Evolutionary conservation across 2,797 vertebrate genomes (phyloP), one percentile per base, ranked within the genome.

Genomic region (Sebastiscus albofasciatus): DNA sequence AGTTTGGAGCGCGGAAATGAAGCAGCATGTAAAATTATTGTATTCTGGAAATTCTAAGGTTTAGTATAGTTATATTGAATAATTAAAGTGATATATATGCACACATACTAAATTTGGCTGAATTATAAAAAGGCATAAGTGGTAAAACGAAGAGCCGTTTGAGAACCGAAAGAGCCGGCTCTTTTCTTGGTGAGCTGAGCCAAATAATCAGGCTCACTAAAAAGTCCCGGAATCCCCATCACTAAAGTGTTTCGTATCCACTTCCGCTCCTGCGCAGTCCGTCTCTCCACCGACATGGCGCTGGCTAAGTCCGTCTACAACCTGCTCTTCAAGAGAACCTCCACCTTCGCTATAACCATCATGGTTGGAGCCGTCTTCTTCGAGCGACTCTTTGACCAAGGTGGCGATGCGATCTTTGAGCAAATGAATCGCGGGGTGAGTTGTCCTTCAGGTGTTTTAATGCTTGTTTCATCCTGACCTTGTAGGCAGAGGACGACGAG

Each of bases 351-450:
- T 0, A 75, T 99, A 31, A 95, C 96, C 83, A 89, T 99, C 60
- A 93, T 96, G 36, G 90, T 98, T 81, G 96, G 97, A 52, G 97
- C 96, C 0, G 83, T 99, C 5, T 16, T 99, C 14, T 99, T 99
- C 80, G 98, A 99, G 84, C 94, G 98, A 16, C 36, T 93, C 5
- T 99, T 99, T 79, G 97, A 99, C 87, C 97, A 99, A 81, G 97
- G 94, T 2, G 97, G 96, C 0, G 96, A 99, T 24, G 93, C 94
- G 0, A 33, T 99, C 42, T 99, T 97, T 77, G 97, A 98, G 2
- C 90, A 91, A 12, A 78, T 99, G 59, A 99, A 99, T 84, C 89
- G 95, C 1, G 98, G 97, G 96, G 98, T 98, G 89, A 97, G 97
- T 85, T 13, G 3, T 52, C 9, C 2, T 8, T 18, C 13, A 2